Percentiles rank a stretch among this genome's conserved stretches.
These are phyloP conservation scores for Vanessa atalanta DNA, from an alignment of 1,140 invertebrate species.

Conservation along the genomic window DNA sequence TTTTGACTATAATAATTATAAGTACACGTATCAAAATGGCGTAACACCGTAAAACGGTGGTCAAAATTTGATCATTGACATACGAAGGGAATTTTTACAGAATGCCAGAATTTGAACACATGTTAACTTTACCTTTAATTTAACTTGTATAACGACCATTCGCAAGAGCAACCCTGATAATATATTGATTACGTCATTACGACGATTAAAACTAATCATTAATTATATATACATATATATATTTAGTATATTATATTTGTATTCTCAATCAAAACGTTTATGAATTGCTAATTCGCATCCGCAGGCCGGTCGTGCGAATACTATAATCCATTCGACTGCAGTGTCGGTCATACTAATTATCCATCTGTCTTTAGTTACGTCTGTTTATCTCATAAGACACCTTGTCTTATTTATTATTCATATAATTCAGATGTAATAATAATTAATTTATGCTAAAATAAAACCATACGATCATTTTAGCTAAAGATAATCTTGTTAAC, in stretches of 20 bases:
- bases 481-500: neutral
- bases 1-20: too few species aligned
- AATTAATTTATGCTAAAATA: conserved; percentile 1
- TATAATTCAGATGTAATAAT: neutral
- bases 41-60: too few species aligned
- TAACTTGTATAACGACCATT: too few species aligned
- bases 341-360: conserved; percentile 43
- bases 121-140: too few species aligned
- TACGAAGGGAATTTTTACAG: too few species aligned
- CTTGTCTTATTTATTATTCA: conserved; percentile 19
- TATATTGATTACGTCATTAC: too few species aligned
- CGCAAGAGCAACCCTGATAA: too few species aligned
- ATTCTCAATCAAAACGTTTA: conserved; percentile 40
- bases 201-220: neutral
- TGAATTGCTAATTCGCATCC: conserved; percentile 48
- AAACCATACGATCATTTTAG: neutral
- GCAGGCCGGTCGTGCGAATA: conserved; percentile 34
- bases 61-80: too few species aligned
- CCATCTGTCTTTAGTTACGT: conserved; percentile 30
- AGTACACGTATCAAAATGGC: too few species aligned
- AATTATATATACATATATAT: neutral
- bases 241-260: conserved; percentile 45
- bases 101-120: too few species aligned
- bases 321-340: conserved; percentile 31
- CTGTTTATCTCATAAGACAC: conserved; percentile 31